Evolutionary conservation across 2,797 vertebrate genomes (phyloP).

Genomic region (Chiroxiphia lanceolata): DNA sequence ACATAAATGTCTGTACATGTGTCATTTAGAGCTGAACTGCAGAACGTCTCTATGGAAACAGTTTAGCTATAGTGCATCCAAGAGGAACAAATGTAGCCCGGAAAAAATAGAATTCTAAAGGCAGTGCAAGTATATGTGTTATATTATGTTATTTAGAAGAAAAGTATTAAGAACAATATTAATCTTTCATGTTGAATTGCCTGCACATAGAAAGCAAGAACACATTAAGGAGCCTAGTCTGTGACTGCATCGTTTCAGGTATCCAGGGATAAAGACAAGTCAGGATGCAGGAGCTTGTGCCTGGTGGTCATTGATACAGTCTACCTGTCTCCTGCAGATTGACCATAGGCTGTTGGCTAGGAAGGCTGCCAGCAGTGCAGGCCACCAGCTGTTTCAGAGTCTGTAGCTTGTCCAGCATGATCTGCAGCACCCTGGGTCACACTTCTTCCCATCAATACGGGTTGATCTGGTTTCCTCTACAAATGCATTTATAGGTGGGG

Average conservation of each 20-base stretch:
- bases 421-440: background rate
- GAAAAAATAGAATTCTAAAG: background rate
- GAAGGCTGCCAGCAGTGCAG: background rate
- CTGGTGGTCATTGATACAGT: background rate
- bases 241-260: background rate
- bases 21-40: constrained; percentile 8
- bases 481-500: background rate
- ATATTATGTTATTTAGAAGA: background rate
- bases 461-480: background rate
- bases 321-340: background rate
- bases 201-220: background rate
- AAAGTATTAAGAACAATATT: background rate
- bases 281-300: background rate
- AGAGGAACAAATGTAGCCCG: background rate
- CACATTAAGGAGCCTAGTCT: background rate
- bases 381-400: background rate
- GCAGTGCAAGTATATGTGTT: accelerated
- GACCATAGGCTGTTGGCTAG: background rate
- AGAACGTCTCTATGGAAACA: constrained; percentile 61
- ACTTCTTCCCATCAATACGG: background rate
- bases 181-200: background rate
- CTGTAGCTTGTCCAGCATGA: background rate
- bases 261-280: background rate
- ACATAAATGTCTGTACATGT: background rate
- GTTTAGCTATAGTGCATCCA: background rate